phyloP scores from a whole-genome alignment of 2,797 vertebrate species.

The Artibeus lituratus region DNA sequence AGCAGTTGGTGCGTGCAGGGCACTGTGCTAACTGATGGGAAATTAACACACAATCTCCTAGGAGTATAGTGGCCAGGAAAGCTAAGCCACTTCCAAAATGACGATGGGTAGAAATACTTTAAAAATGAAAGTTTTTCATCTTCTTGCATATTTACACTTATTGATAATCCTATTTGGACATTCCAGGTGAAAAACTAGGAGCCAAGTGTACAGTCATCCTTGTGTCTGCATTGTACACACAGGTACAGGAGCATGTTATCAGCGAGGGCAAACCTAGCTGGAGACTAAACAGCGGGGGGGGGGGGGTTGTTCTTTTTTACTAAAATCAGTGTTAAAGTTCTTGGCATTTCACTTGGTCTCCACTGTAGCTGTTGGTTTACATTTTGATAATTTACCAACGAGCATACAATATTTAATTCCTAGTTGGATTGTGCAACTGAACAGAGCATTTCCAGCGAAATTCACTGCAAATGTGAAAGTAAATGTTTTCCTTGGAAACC shows the following conservation, averaged over 20 bases:
- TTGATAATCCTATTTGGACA: not conserved
- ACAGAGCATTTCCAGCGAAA: conserved; percentile 50
- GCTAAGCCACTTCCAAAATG: not conserved
- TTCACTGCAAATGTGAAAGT: conserved; percentile 59
- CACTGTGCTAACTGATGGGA: not conserved
- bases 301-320: conserved; percentile 48
- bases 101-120: not conserved
- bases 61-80: not conserved
- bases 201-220: not conserved
- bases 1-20: not conserved
- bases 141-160: not conserved
- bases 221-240: not conserved
- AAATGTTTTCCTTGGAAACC: conserved; percentile 68
- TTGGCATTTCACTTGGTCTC: conserved; percentile 44
- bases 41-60: not conserved
- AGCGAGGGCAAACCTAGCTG: not conserved
- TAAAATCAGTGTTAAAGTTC: conserved; percentile 62
- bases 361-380: conserved; percentile 62
- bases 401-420: conserved; percentile 68
- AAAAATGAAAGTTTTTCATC: not conserved
- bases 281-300: not conserved
- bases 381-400: conserved; percentile 63
- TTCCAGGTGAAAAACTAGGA: not conserved
- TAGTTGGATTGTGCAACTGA: conserved; percentile 51
- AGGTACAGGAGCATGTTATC: not conserved